phyloP scores from a whole-genome alignment of 2,888 invertebrate genomes.

The Icerya purchasi region DNA sequence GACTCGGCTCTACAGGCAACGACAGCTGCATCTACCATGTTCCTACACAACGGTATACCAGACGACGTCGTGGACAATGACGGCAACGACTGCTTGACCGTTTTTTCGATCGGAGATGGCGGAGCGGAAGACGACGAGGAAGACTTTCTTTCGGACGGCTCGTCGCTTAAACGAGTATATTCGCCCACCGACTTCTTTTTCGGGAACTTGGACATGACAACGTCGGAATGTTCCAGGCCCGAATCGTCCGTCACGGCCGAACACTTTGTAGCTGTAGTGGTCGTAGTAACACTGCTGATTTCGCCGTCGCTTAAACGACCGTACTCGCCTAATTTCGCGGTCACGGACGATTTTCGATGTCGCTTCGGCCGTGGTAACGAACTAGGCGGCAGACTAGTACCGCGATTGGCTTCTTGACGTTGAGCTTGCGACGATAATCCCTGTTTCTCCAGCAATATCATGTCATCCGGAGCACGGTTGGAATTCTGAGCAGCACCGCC shows the following conservation, averaged over 20 bases:
- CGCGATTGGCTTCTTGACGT: conserved; percentile 34
- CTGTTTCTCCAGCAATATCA: conserved; percentile 50
- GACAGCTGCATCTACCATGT: conserved; percentile 2
- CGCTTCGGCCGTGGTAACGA: conserved; percentile 47
- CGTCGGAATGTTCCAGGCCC: background rate
- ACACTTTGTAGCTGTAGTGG: conserved; percentile 18
- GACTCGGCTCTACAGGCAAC: conserved; percentile 16
- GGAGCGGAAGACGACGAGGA: no score
- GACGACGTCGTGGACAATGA: background rate
- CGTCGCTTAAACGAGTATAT: conserved; percentile 25
- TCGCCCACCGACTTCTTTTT: conserved; percentile 24
- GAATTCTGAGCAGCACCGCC: conserved; percentile 24
- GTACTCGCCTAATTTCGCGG: conserved; percentile 34
- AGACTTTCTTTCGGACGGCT: conserved; percentile 16
- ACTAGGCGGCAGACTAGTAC: conserved; percentile 45
- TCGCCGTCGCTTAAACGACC: conserved; percentile 36
- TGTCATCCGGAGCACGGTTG: conserved; percentile 37
- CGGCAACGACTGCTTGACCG: background rate
- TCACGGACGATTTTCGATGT: conserved; percentile 25
- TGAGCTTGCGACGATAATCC: conserved; percentile 56
- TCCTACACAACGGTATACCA: background rate
- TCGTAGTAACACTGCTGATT: conserved; percentile 23
- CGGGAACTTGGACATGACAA: conserved; percentile 1
- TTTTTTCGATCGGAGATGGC: background rate
- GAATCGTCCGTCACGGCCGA: background rate